phyloP scores from a whole-genome alignment of 2,797 vertebrate genomes.

The Clarias platycephalus region DNA sequence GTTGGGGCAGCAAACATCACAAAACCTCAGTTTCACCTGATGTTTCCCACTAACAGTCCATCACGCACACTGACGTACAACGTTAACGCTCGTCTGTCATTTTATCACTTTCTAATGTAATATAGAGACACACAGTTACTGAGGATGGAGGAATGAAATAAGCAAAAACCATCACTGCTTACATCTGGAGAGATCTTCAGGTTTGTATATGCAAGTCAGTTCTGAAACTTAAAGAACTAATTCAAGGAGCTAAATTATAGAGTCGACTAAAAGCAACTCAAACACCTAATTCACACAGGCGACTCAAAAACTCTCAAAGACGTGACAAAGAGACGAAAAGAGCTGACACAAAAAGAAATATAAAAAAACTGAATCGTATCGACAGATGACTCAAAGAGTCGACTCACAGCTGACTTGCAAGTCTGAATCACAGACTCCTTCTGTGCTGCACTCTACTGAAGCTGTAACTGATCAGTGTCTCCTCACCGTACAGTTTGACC shows the following conservation, averaged over 20 bases:
- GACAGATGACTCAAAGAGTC: background rate
- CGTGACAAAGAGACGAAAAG: background rate
- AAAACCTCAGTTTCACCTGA: background rate
- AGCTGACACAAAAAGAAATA: background rate
- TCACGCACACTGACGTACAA: background rate
- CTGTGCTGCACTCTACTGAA: background rate
- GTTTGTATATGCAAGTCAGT: background rate
- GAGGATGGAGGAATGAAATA: background rate
- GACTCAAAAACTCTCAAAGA: background rate
- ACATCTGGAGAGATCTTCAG: background rate
- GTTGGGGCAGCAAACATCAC: slow-evolving; percentile 31
- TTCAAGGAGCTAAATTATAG: background rate
- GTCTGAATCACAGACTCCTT: background rate
- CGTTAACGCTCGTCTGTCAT: background rate
- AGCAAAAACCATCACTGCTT: background rate
- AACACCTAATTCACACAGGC: background rate
- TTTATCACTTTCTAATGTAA: background rate
- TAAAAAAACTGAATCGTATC: background rate
- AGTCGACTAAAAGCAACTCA: background rate
- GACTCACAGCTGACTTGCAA: background rate
- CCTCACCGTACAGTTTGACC: slow-evolving; percentile 84
- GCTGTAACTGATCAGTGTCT: background rate
- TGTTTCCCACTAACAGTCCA: background rate
- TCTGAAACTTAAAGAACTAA: background rate
- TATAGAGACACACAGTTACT: background rate